A percentile compares a stretch with the other conserved stretches of the same genome.
phyloP scores from a whole-genome alignment of 2,888 invertebrate genomes.

The Norana najaformis region DNA sequence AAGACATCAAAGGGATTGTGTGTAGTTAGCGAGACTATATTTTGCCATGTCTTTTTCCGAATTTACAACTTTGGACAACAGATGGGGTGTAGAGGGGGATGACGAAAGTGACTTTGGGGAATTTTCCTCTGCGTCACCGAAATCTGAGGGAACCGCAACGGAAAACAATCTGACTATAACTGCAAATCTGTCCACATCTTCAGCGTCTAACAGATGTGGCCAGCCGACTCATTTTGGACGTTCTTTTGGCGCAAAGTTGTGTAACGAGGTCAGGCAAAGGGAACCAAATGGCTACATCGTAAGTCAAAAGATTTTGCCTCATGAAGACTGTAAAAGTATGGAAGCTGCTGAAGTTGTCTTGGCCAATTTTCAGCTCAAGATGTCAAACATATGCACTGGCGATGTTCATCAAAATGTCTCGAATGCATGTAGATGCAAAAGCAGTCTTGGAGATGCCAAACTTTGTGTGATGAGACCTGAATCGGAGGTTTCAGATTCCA shows the following conservation, averaged over 20 bases:
- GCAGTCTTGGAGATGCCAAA: neutral
- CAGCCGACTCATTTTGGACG: neutral
- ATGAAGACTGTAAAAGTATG: neutral
- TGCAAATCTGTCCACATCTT: neutral
- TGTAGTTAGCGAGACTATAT: neutral
- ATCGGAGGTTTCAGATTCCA: neutral
- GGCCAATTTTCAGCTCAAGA: neutral
- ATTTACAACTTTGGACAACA: neutral
- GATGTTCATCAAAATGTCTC: neutral
- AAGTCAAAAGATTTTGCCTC: neutral
- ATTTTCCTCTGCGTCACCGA: slow-evolving; percentile 8
- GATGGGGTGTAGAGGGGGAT: neutral
- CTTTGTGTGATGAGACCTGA: neutral
- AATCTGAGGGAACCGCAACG: neutral
- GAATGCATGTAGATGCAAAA: neutral
- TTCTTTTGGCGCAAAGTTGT: neutral
- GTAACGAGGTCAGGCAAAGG: neutral
- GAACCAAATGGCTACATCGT: neutral
- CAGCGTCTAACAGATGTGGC: neutral
- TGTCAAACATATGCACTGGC: neutral
- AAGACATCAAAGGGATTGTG: neutral
- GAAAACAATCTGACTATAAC: neutral
- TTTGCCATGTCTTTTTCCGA: neutral
- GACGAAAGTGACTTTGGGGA: slow-evolving; percentile 27
- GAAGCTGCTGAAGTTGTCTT: neutral